Evolutionary conservation across 2,113 vertebrate genomes (phyloP).

Genomic region (Rhea pennata): DNA sequence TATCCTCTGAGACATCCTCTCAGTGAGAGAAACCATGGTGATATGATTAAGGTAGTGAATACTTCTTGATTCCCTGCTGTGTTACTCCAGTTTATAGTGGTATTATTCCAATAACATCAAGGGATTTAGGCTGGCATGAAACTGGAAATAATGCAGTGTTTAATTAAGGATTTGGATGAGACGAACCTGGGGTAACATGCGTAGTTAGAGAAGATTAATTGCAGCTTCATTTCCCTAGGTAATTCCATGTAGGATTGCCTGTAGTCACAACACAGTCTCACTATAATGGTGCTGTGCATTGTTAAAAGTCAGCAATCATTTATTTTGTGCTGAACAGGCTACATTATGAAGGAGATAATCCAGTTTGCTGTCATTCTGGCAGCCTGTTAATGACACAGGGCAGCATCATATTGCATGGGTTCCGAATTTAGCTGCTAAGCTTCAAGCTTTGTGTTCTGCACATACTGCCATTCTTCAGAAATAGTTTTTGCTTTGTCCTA

Average conservation of each 20-base stretch:
- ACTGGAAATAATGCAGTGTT: slow-evolving; percentile 27
- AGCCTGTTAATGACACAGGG: slow-evolving; percentile 36
- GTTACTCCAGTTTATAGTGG: neutral
- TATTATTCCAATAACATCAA: slow-evolving; percentile 1
- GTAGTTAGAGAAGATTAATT: slow-evolving; percentile 51
- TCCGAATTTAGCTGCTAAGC: slow-evolving; percentile 32
- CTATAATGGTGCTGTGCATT: neutral
- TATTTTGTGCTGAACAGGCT: slow-evolving; percentile 53
- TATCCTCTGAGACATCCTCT: neutral
- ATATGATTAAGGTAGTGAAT: neutral
- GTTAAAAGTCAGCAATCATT: slow-evolving; percentile 38
- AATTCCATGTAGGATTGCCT: slow-evolving; percentile 26
- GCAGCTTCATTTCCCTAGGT: slow-evolving; percentile 41
- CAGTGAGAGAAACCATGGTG: neutral
- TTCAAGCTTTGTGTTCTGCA: slow-evolving; percentile 3
- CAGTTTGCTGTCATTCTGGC: slow-evolving; percentile 45
- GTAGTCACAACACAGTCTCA: slow-evolving; percentile 14
- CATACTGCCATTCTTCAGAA: slow-evolving; percentile 23
- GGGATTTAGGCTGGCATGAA: neutral
- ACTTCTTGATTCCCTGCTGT: neutral
- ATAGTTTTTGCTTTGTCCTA: slow-evolving; percentile 37
- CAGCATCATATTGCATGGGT: neutral
- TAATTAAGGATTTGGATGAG: slow-evolving; percentile 51
- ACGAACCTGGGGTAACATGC: neutral
- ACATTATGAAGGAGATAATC: slow-evolving; percentile 49